phyloP scores from a whole-genome alignment of 2,113 vertebrate species.

The Progne subis region DNA sequence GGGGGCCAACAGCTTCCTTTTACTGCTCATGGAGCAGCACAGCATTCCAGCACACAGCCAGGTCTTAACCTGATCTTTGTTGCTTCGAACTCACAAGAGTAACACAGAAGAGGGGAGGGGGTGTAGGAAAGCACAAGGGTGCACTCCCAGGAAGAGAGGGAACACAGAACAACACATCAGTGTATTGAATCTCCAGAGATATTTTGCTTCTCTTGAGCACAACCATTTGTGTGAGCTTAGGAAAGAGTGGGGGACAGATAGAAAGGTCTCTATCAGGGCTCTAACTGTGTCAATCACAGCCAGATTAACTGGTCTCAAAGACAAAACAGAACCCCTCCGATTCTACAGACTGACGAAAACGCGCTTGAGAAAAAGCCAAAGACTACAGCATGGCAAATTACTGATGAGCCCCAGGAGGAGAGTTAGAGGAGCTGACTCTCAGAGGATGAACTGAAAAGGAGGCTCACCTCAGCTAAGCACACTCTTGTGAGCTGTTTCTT shows the following conservation, averaged over 20 bases:
- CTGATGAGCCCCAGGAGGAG: not conserved
- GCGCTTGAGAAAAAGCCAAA: not conserved
- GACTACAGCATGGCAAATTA: not conserved
- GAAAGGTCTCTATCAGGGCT: not conserved
- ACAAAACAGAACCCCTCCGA: not conserved
- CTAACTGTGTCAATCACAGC: not conserved
- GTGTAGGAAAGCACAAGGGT: not conserved
- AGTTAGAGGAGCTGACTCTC: not conserved
- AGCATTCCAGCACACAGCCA: not conserved
- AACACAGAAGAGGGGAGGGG: not conserved
- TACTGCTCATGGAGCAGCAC: not conserved
- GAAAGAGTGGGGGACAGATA: not conserved
- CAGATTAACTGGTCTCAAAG: not conserved
- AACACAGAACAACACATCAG: not conserved
- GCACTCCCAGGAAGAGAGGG: not conserved
- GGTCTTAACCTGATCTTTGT: not conserved
- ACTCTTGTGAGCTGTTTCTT: conserved; percentile 87
- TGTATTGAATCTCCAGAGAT: fast-evolving
- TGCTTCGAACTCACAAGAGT: not conserved
- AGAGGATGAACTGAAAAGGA: not conserved
- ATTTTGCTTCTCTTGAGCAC: not conserved
- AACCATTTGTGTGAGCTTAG: not conserved
- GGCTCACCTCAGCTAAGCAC: conserved; percentile 87
- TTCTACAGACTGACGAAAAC: not conserved
- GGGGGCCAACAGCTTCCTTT: not conserved